These are phyloP conservation scores for Pollimyrus isidori DNA, from an alignment of 2,113 vertebrate genomes.

Conservation along the genomic window DNA sequence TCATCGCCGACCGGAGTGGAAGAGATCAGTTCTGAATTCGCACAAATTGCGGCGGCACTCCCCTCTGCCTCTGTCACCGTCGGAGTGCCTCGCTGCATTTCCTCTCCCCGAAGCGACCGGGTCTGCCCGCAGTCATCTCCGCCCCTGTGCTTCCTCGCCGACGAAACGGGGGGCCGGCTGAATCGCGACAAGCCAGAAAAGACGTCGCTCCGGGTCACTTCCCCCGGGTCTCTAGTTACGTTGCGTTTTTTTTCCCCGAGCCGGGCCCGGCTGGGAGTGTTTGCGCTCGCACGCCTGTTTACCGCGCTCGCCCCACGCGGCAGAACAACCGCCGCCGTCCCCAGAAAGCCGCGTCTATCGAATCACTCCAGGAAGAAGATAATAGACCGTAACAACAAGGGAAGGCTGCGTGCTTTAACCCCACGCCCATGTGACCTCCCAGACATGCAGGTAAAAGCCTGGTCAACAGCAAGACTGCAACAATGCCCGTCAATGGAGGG, in stretches of 20 bases:
- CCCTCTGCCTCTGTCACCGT: neutral
- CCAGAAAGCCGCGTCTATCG: constrained; percentile 52
- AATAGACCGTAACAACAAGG: constrained; percentile 40
- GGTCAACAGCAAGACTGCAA: constrained; percentile 47
- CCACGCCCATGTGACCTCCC: constrained; percentile 38
- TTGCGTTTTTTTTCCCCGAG: neutral
- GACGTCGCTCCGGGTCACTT: neutral
- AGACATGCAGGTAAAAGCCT: constrained; percentile 54
- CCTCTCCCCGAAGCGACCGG: too few relatives aligned
- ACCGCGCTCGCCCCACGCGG: constrained; percentile 30
- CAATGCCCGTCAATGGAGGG: constrained; percentile 46
- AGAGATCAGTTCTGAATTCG: neutral
- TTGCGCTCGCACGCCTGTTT: constrained; percentile 21
- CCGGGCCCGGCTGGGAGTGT: neutral
- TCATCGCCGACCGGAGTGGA: neutral
- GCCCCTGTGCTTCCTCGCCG: neutral
- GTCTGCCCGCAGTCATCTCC: neutral
- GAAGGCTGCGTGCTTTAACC: constrained; percentile 40
- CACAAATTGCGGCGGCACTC: neutral
- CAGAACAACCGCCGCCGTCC: constrained; percentile 37
- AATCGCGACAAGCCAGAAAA: neutral
- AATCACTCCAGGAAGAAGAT: constrained; percentile 35
- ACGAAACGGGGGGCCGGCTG: neutral
- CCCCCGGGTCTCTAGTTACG: neutral
- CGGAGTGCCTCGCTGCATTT: neutral